Evolutionary conservation across 2,113 vertebrate genomes (phyloP), one percentile per base, ranked within the genome.

Genomic region (Brienomyrus longianalis): DNA sequence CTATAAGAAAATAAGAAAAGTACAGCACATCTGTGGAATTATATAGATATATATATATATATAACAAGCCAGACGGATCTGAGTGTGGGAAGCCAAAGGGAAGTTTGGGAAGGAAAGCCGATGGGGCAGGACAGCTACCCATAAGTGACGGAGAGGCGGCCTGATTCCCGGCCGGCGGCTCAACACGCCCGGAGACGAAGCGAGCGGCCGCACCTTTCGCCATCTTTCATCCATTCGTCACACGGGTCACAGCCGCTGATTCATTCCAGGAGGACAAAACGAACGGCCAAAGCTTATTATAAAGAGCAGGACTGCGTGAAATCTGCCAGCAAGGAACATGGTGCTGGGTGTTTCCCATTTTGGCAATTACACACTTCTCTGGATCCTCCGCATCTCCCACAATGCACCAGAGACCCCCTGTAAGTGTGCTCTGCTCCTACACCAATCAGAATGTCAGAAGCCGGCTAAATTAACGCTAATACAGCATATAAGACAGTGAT

Each of bases 241-340:
- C 48, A 39, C 4, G 45, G 62, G 91, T 91, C 91, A 89, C 88
- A 88, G 51, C 52, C 47, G 83, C 27, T 23, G 88, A 87, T 88
- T 48, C 77, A 88, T 88, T 90, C 56, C 47, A 84, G 35, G 54
- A 35, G 59, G 87, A 90, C 87, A 35, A 54, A 87, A 52, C 50
- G 48, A 86, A 87, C 77, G 83, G 87, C 87, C 88, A 23, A 70
- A 90, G 54, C 88, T 74, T 23, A 80, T 62, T 45, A 88, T 48
- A 86, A 80, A 88, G 47, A 45, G 83, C 83, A 77, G 66, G 85
- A 83, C 86, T 59, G 89, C 85, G 88, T 88, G 88, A 91, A 89
- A 90, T 83, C 66, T 48, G 31, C 62, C 77, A 62, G 5, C n/a
- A 3, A n/a, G 43, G 74, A 35, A 88, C n/a, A 89, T 51, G 50